Percentiles rank a stretch among this genome's conserved stretches.
Conservation (phyloP, 1,140 invertebrate species). For the Hesperophylax magnus region DNA sequence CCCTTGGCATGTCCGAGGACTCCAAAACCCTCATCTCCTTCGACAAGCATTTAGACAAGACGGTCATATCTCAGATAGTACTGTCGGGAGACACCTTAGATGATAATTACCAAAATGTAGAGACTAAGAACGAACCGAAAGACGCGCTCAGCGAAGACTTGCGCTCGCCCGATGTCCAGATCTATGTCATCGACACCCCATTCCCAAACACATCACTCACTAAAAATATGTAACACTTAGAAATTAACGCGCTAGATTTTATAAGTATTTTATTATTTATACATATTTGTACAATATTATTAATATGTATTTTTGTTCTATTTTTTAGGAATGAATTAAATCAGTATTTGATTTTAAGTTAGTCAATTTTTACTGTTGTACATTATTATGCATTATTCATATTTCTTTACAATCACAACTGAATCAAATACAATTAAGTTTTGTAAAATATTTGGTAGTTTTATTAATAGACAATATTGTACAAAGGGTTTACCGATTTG, state of each 20-base stretch:
- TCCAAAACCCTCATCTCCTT: constrained; percentile 54
- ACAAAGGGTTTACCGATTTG: no score
- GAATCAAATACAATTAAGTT: constrained; percentile 26
- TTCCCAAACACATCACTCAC: not conserved
- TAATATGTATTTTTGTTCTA: constrained; percentile 4
- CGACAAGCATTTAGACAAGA: constrained; percentile 54
- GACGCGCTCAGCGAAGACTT: constrained; percentile 42
- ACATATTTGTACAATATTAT: not conserved
- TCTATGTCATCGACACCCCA: constrained; percentile 45
- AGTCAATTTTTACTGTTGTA: not conserved
- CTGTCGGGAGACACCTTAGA: constrained; percentile 43
- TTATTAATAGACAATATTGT: not conserved
- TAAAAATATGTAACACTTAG: constrained; percentile 12
- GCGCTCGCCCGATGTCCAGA: constrained; percentile 44
- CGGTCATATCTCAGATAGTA: constrained; percentile 50
- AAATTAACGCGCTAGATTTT: not conserved
- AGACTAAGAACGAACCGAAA: constrained; percentile 54
- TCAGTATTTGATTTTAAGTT: constrained; percentile 17
- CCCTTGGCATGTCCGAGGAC: constrained; percentile 38
- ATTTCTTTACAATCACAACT: constrained; percentile 7
- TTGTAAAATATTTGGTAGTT: constrained; percentile 16
- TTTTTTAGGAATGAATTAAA: constrained; percentile 23
- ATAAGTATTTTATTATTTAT: not conserved
- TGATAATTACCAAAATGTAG: constrained; percentile 48
- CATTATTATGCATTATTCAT: constrained; percentile 16